These are phyloP conservation scores for Ficedula albicollis DNA, from an alignment of 2,797 vertebrate genomes.

Conservation along the genomic window DNA sequence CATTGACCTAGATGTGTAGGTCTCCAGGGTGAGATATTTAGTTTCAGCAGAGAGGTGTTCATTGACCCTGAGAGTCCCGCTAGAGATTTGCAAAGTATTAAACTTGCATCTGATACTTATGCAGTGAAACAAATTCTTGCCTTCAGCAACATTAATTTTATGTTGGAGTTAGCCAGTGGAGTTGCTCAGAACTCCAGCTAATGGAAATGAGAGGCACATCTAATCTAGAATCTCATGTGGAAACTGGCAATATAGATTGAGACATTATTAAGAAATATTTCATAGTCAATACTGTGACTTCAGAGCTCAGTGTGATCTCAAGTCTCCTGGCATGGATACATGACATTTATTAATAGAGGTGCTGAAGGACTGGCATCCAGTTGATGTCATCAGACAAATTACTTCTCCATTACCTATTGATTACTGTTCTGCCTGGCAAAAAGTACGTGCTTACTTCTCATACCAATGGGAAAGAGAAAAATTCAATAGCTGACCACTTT, in stretches of 20 bases:
- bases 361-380: constrained; percentile 33
- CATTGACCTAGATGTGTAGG: neutral
- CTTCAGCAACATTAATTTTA: neutral
- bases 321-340: neutral
- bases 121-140: neutral
- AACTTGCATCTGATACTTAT: neutral
- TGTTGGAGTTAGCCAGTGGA: neutral
- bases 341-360: constrained; percentile 37
- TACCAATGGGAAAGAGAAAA: neutral
- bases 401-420: constrained; percentile 48
- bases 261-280: constrained; percentile 37
- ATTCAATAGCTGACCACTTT: constrained; percentile 10
- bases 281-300: neutral
- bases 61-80: neutral
- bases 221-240: neutral
- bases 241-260: neutral
- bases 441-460: neutral
- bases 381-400: constrained; percentile 36
- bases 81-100: neutral
- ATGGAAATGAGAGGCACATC: constrained; percentile 7
- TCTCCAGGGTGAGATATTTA: neutral
- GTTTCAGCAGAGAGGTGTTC: neutral
- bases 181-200: neutral
- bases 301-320: constrained; percentile 39
- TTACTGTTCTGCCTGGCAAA: constrained; percentile 14